Conservation (phyloP, 2,113 vertebrate genomes). For the Percina caprodes region DNA sequence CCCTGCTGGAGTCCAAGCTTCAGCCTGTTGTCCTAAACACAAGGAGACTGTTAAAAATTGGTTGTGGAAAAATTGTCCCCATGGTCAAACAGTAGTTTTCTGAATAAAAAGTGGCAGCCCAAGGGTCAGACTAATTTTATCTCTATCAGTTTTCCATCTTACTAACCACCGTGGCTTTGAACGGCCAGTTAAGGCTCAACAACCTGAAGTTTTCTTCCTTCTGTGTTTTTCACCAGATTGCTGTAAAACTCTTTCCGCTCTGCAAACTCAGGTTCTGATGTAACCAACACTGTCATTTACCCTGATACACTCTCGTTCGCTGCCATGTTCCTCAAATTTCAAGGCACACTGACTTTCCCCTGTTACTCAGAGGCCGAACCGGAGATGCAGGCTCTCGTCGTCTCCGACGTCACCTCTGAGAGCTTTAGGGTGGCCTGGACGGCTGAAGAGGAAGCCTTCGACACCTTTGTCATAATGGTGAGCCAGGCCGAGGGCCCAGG, state of each 20-base stretch:
- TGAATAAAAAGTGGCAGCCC: neutral
- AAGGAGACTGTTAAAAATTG: no score
- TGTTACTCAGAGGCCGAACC: slow-evolving; percentile 90
- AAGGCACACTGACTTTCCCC: slow-evolving; percentile 66
- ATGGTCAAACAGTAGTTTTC: neutral
- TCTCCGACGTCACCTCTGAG: slow-evolving; percentile 87
- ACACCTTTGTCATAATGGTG: slow-evolving; percentile 94
- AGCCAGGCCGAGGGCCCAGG: slow-evolving; percentile 83
- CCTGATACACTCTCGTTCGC: slow-evolving; percentile 7
- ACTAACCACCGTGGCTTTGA: slow-evolving; percentile 78
- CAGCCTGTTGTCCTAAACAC: no score
- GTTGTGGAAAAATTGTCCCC: no score
- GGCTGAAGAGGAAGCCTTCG: slow-evolving; percentile 91
- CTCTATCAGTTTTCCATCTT: neutral
- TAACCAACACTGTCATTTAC: slow-evolving; percentile 20
- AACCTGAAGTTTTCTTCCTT: slow-evolving; percentile 4
- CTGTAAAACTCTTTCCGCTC: slow-evolving; percentile 2
- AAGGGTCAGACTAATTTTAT: neutral
- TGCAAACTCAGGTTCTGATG: slow-evolving; percentile 3
- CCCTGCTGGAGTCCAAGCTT: no score
- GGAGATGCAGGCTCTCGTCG: slow-evolving; percentile 90
- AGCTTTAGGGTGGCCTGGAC: slow-evolving; percentile 92
- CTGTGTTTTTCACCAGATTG: slow-evolving; percentile 1
- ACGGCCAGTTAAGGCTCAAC: slow-evolving; percentile 74
- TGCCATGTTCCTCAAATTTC: slow-evolving; percentile 52